Conservation (phyloP, 2,113 vertebrate species). For the Furnarius figulus region DNA sequence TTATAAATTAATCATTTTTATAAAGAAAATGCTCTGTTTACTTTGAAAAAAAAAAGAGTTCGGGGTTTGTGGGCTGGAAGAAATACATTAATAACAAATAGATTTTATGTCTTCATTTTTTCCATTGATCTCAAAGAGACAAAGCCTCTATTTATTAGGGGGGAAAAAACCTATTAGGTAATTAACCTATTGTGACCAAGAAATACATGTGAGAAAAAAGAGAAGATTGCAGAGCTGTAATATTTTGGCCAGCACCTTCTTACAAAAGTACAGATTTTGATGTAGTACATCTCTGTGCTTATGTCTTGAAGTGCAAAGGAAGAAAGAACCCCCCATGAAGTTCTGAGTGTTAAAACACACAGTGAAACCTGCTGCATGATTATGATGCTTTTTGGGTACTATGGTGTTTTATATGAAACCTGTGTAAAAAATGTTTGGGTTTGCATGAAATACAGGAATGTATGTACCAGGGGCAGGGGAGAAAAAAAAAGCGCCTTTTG, state of each 20-base stretch:
- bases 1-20: not conserved
- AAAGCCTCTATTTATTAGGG: not conserved
- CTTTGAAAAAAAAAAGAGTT: not conserved
- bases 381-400: not conserved
- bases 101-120: conserved; percentile 11
- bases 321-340: not conserved
- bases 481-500: not conserved
- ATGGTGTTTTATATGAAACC: not conserved
- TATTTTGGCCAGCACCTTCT: not conserved
- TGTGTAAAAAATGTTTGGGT: not conserved
- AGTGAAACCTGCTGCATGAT: not conserved
- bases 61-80: not conserved
- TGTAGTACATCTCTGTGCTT: not conserved
- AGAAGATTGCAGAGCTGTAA: not conserved
- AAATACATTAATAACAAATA: not conserved
- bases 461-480: not conserved
- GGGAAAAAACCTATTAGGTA: not conserved
- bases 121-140: not conserved
- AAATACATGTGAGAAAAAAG: not conserved
- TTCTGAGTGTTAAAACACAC: not conserved
- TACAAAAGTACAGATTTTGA: not conserved
- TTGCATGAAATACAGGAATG: not conserved
- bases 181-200: not conserved
- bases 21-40: not conserved
- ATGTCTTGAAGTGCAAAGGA: not conserved